Percentiles rank a stretch among this genome's conserved stretches.
These are phyloP conservation scores for Campylorhamphus procurvoides DNA, from an alignment of 2,113 vertebrate genomes.

Conservation along the genomic window DNA sequence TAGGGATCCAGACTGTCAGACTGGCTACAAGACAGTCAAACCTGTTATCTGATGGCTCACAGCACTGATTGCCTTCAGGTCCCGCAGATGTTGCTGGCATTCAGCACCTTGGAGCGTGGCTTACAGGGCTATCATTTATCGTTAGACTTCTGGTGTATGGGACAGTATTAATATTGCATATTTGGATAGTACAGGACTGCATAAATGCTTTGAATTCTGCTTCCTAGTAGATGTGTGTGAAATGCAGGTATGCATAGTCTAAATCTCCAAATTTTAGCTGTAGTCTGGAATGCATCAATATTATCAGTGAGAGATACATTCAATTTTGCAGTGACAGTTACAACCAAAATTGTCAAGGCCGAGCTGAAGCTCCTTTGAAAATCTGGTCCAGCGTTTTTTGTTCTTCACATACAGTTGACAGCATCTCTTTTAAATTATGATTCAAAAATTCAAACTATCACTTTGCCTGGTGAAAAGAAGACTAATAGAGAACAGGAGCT, in stretches of 20 bases:
- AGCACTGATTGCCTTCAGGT: not conserved
- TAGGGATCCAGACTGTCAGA: constrained; percentile 33
- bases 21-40: constrained; percentile 19
- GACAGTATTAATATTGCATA: not conserved
- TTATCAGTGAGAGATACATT: not conserved
- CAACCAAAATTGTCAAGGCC: constrained; percentile 3
- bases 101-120: not conserved
- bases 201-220: not conserved
- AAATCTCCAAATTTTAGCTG: not conserved
- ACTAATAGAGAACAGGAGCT: constrained; percentile 19
- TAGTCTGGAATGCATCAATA: not conserved
- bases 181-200: not conserved
- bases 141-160: not conserved
- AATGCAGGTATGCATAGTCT: not conserved
- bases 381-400: not conserved
- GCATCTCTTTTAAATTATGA: constrained; percentile 32
- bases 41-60: constrained; percentile 23
- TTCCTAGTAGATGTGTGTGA: not conserved
- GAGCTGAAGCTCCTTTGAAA: not conserved
- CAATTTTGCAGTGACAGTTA: not conserved
- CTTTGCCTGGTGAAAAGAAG: constrained; percentile 13
- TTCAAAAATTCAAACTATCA: constrained; percentile 21
- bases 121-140: not conserved
- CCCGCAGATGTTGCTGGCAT: constrained; percentile 8
- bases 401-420: not conserved